Evolutionary conservation across 1,140 invertebrate genomes (phyloP).

Genomic region (Drosophila ogumai): DNA sequence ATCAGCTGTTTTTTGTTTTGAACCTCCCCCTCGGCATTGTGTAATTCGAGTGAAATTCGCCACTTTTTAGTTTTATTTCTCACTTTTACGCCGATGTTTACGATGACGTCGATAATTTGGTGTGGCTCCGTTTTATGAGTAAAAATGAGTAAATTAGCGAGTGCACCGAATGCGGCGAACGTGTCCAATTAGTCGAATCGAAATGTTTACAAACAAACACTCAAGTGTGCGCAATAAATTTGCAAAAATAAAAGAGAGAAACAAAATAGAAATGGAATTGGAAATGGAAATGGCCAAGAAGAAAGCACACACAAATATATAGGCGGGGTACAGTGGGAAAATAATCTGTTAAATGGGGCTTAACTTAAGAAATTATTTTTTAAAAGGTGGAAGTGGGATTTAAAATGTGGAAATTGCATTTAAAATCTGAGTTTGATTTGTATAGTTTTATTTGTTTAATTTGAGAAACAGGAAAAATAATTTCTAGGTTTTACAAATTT

Average conservation of each 20-base stretch:
- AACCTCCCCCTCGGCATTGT: conserved; percentile 40
- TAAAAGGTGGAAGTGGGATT: not conserved
- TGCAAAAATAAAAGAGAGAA: conserved; percentile 25
- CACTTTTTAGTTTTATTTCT: not conserved
- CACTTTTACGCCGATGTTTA: not conserved
- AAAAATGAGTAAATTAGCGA: conserved; percentile 36
- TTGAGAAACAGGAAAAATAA: too few species aligned
- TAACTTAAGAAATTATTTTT: not conserved
- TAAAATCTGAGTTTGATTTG: too few species aligned
- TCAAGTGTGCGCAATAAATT: conserved; percentile 59
- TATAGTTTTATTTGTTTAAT: too few species aligned
- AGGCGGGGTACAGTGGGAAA: conserved; percentile 8
- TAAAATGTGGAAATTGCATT: not conserved
- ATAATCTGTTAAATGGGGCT: not conserved
- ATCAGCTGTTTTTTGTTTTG: conserved; percentile 81
- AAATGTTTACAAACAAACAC: conserved; percentile 69
- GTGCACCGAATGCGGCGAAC: conserved; percentile 46
- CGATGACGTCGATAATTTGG: conserved; percentile 36
- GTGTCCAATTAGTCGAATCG: conserved; percentile 58
- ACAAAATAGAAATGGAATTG: conserved; percentile 28
- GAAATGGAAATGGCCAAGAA: conserved; percentile 56
- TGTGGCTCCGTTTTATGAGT: conserved; percentile 33
- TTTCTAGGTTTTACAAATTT: too few species aligned
- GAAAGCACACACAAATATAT: conserved; percentile 19
- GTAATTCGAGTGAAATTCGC: conserved; percentile 50